A percentile compares a stretch with the other conserved stretches of the same genome.
These are phyloP conservation scores for Rousettus madagascariensis DNA, from an alignment of 2,797 vertebrate genomes.

Conservation along the genomic window DNA sequence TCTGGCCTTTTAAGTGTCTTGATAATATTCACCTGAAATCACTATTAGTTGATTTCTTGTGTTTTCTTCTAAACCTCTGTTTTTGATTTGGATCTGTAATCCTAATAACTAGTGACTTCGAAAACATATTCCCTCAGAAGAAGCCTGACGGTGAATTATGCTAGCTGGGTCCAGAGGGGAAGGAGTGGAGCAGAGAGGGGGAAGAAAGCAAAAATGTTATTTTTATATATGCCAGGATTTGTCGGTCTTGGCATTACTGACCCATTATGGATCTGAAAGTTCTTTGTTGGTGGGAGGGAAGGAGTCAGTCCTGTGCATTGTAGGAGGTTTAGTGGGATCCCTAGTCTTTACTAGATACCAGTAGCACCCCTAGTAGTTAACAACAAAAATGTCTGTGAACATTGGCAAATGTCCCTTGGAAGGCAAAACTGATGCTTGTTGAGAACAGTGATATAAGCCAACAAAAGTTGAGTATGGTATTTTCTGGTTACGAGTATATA, in stretches of 20 bases:
- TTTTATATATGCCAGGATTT: background rate
- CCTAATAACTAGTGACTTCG: slow-evolving; percentile 1
- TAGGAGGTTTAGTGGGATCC: background rate
- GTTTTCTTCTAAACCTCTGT: background rate
- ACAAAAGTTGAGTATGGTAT: background rate
- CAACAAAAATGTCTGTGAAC: background rate
- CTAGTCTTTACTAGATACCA: background rate
- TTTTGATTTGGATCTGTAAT: slow-evolving; percentile 32
- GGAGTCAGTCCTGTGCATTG: background rate
- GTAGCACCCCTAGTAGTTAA: background rate
- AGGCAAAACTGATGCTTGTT: background rate
- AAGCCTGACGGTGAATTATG: background rate
- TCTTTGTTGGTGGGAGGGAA: background rate
- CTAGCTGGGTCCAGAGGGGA: background rate
- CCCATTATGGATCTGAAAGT: background rate
- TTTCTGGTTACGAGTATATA: background rate
- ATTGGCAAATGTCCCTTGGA: background rate
- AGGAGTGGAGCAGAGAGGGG: background rate
- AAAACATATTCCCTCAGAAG: background rate
- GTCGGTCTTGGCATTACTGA: background rate
- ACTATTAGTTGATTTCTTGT: background rate
- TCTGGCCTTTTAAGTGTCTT: background rate
- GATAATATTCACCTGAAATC: background rate
- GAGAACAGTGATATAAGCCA: background rate
- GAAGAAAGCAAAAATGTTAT: background rate